phyloP scores from a whole-genome alignment of 2,113 vertebrate species.

The Gymnogyps californianus region DNA sequence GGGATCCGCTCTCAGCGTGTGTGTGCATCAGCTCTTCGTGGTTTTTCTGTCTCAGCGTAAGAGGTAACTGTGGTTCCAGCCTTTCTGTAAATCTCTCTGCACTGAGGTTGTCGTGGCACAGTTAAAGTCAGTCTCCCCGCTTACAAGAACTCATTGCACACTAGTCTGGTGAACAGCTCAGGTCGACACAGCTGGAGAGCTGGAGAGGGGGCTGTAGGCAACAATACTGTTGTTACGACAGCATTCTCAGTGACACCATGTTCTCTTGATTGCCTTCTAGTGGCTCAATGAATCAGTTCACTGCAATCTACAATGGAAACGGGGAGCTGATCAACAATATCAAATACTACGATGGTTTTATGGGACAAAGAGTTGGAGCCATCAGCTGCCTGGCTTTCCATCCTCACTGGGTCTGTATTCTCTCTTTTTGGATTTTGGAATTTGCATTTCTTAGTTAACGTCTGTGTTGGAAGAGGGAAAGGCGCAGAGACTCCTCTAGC shows the following conservation, averaged over 20 bases:
- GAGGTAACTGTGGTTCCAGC: not conserved
- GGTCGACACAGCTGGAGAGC: not conserved
- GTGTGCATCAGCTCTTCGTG: rapidly evolving
- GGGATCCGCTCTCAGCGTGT: not conserved
- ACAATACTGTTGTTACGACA: rapidly evolving
- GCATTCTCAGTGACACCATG: rapidly evolving
- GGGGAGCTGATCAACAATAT: constrained; percentile 98
- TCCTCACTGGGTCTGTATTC: constrained; percentile 88
- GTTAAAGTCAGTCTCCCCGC: not conserved
- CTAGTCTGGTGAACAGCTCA: not conserved
- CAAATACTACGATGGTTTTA: constrained; percentile 98
- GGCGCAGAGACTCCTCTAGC: not conserved
- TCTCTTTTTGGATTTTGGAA: not conserved
- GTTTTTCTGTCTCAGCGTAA: too few relatives aligned
- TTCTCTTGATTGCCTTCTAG: constrained; percentile 64
- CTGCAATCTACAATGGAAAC: constrained; percentile 88
- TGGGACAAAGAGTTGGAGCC: constrained; percentile 96
- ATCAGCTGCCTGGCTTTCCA: constrained; percentile 99
- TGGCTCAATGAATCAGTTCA: constrained; percentile 99
- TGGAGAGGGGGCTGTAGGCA: not conserved
- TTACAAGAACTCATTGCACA: rapidly evolving
- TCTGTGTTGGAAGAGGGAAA: not conserved
- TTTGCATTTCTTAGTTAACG: not conserved
- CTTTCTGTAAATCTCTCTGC: too few relatives aligned
- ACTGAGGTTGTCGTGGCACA: not conserved